Conservation (phyloP, 2,797 vertebrate genomes). For the Hippocampus kuda region DNA sequence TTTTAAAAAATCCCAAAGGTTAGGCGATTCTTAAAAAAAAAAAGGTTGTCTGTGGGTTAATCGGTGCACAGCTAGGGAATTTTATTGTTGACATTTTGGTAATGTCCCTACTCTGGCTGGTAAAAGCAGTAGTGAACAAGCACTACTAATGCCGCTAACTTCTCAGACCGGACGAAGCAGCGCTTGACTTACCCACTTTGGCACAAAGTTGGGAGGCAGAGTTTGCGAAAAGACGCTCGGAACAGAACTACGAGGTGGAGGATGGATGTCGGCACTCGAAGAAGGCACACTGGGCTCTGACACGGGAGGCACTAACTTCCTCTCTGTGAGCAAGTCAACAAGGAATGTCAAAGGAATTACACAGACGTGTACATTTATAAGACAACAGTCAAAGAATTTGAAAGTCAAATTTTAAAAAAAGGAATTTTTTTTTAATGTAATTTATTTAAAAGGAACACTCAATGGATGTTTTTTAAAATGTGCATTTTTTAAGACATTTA, state of each 20-base stretch:
- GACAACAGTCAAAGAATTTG: no score
- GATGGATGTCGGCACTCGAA: slow-evolving; percentile 65
- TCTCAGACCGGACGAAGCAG: not conserved
- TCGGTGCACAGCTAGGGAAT: no score
- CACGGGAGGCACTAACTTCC: slow-evolving; percentile 88
- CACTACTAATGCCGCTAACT: not conserved
- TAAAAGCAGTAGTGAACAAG: not conserved
- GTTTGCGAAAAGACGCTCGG: slow-evolving; percentile 53
- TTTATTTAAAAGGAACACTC: not conserved
- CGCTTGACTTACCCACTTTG: slow-evolving; percentile 74
- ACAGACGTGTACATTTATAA: not conserved
- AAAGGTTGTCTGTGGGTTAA: no score
- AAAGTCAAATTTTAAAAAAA: no score
- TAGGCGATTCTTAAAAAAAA: no score
- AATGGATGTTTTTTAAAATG: no score
- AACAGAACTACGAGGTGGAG: slow-evolving; percentile 66
- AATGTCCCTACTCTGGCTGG: not conserved
- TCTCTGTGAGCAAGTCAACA: slow-evolving; percentile 63
- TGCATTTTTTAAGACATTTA: not conserved
- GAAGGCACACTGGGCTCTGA: slow-evolving; percentile 81
- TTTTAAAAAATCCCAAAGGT: no score
- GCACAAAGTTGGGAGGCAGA: slow-evolving; percentile 53
- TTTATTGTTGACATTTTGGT: no score
- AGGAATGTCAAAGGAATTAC: not conserved
- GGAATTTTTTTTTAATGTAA: no score